These are phyloP conservation scores for Orchesellides sinensis DNA, from an alignment of 2,888 invertebrate genomes.

Conservation along the genomic window DNA sequence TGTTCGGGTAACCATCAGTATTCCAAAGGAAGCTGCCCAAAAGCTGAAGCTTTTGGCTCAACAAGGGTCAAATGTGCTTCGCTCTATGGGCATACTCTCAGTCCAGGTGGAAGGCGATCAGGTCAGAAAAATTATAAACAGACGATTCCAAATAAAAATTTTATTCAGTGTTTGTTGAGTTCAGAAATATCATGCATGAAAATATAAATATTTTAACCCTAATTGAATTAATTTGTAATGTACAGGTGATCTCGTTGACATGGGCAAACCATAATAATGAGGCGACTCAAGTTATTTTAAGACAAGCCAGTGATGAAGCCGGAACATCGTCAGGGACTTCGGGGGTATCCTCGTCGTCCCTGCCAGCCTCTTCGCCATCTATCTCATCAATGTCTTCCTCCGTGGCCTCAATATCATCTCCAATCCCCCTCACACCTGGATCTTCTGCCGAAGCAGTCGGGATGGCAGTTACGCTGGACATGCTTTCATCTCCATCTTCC, in stretches of 20 bases:
- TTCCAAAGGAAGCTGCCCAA: conserved; percentile 96
- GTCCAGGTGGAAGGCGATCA: conserved; percentile 88
- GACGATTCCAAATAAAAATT: neutral
- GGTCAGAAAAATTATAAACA: conserved; percentile 73
- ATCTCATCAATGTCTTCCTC: conserved; percentile 46
- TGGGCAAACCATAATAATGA: conserved; percentile 82
- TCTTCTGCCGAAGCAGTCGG: conserved; percentile 69
- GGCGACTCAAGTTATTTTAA: conserved; percentile 84
- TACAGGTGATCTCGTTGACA: conserved; percentile 82
- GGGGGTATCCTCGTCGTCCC: conserved; percentile 66
- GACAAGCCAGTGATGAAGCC: conserved; percentile 73
- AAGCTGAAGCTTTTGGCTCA: conserved; percentile 93
- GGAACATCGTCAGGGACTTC: conserved; percentile 76
- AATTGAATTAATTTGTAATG: too few relatives aligned
- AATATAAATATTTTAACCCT: conserved; percentile 27
- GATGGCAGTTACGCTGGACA: conserved; percentile 66
- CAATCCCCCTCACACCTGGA: conserved; percentile 67
- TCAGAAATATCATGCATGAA: too few relatives aligned
- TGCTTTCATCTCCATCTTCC: conserved; percentile 67
- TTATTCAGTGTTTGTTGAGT: conserved; percentile 4
- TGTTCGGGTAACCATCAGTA: conserved; percentile 94
- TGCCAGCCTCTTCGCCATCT: conserved; percentile 61
- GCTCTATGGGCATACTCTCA: conserved; percentile 94
- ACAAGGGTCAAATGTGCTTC: conserved; percentile 91
- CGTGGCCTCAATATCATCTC: conserved; percentile 42